phyloP scores from a whole-genome alignment of 35 echinoderm and acorn worm species.

The Ophioderma brevispina region DNA sequence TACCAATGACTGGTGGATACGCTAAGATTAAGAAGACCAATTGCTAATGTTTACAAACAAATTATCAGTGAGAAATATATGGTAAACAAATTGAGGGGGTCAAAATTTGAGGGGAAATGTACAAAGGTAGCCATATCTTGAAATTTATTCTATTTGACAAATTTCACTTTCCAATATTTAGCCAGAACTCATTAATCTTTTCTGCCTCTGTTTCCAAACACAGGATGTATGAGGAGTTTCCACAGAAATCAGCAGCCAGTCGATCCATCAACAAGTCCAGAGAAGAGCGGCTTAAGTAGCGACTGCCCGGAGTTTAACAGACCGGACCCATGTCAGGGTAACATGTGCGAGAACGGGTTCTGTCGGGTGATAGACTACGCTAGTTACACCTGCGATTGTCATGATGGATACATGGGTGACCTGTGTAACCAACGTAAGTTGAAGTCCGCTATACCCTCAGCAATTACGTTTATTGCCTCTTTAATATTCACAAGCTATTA shows the following conservation, averaged over 20 bases:
- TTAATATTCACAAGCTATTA: not conserved
- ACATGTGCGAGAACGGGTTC: conserved; percentile 69
- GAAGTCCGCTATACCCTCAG: not conserved
- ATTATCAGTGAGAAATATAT: no score
- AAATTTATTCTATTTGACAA: no score
- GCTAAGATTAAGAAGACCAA: no score
- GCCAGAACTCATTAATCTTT: no score
- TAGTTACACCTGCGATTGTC: conserved; percentile 85
- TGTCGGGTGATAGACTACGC: conserved; percentile 52
- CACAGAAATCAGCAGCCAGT: conserved; percentile 50
- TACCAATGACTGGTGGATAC: no score
- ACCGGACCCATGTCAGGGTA: conserved; percentile 78
- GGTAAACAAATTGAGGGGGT: no score
- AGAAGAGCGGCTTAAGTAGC: conserved; percentile 21
- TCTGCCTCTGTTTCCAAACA: no score
- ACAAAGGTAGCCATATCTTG: no score
- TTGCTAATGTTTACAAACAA: no score
- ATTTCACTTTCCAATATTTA: no score
- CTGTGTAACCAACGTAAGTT: conserved; percentile 87
- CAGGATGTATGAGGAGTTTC: conserved; percentile 88
- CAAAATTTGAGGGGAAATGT: no score
- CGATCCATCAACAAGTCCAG: not conserved
- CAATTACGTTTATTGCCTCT: not conserved
- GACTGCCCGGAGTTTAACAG: conserved; percentile 71
- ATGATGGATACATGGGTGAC: conserved; percentile 91